Evolutionary conservation across 2,888 invertebrate genomes (phyloP).

Genomic region (Chymomyza amoena): DNA sequence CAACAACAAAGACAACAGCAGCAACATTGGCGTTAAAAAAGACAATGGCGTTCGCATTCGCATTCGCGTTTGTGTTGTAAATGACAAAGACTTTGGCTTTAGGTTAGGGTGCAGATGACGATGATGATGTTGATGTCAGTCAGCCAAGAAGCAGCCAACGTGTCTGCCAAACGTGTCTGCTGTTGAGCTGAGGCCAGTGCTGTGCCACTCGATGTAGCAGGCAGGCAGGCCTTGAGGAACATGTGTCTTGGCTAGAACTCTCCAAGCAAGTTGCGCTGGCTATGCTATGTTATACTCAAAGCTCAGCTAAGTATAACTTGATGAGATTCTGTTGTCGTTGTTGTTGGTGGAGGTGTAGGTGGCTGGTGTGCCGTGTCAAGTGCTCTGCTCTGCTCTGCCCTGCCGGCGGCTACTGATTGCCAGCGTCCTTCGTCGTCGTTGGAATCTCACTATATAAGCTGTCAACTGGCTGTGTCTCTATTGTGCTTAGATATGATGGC

Average conservation of each 20-base stretch:
- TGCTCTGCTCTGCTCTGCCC: neutral
- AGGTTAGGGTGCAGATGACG: neutral
- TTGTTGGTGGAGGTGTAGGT: too few species aligned
- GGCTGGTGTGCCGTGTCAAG: neutral
- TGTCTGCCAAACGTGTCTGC: neutral
- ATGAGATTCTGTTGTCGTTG: neutral
- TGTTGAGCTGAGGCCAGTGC: neutral
- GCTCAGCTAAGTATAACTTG: neutral
- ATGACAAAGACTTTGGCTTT: neutral
- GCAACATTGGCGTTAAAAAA: neutral
- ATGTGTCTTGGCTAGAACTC: neutral
- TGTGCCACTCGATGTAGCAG: neutral
- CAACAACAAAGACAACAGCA: neutral
- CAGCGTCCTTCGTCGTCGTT: neutral
- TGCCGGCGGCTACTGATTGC: neutral
- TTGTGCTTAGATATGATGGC: neutral
- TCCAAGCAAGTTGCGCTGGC: neutral
- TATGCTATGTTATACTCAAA: neutral
- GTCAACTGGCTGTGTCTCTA: neutral
- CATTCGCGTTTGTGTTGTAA: neutral
- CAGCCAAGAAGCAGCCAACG: neutral
- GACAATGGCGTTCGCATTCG: neutral
- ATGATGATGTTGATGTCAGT: neutral
- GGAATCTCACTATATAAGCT: neutral
- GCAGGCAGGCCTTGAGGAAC: neutral